Conservation (phyloP, 2,888 invertebrate genomes). For the Habrosyne pyritoides region DNA sequence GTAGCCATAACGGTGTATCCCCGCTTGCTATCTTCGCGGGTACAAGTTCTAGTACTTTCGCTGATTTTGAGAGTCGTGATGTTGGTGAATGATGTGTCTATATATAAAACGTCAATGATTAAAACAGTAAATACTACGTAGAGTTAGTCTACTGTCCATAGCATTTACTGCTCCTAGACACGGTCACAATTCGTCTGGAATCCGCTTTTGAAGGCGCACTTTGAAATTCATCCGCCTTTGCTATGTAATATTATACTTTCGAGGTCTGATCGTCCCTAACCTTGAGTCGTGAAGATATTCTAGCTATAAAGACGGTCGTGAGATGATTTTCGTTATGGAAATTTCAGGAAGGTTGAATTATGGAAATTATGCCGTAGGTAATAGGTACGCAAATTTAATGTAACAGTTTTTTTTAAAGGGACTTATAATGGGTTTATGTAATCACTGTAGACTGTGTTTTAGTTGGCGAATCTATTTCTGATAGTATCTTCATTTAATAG, state of each 20-base stretch:
- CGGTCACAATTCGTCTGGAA: constrained; percentile 4
- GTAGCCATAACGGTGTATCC: no score
- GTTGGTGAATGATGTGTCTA: no score
- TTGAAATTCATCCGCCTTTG: constrained; percentile 8
- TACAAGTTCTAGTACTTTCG: no score
- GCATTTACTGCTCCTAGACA: neutral
- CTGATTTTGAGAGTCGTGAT: no score
- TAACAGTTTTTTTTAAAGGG: no score
- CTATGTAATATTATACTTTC: constrained; percentile 6
- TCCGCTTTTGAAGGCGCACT: constrained; percentile 9
- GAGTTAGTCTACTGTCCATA: neutral
- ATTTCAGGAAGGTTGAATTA: constrained; percentile 2
- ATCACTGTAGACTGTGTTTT: no score
- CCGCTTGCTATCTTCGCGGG: no score
- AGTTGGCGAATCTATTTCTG: no score
- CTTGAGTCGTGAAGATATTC: constrained; percentile 7
- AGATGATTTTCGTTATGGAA: constrained; percentile 2
- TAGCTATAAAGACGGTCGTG: constrained; percentile 3
- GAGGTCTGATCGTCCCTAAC: neutral
- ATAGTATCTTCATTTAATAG: no score
- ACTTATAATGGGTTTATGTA: no score
- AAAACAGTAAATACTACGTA: no score
- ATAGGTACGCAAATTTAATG: neutral
- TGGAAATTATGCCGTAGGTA: neutral
- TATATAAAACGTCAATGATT: no score